phyloP scores from a whole-genome alignment of 2,113 vertebrate genomes.

The Melanerpes aurifrons region DNA sequence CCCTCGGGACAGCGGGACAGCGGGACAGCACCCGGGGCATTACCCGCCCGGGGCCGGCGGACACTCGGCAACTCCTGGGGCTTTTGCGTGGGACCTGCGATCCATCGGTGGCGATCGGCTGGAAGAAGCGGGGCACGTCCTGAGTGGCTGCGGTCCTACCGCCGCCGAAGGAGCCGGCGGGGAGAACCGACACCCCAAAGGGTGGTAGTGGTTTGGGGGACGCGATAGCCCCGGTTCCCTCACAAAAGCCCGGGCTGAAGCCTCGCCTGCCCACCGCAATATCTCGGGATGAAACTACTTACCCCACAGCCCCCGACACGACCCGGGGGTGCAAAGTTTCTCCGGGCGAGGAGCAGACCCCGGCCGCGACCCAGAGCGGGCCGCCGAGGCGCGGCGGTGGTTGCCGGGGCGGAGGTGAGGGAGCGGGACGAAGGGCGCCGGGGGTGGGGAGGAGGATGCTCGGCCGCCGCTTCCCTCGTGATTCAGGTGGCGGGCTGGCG shows the following conservation, averaged over 20 bases:
- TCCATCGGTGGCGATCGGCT: neutral
- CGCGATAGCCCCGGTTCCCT: neutral
- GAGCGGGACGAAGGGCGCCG: constrained; percentile 6
- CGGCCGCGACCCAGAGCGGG: neutral
- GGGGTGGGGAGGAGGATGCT: constrained; percentile 56
- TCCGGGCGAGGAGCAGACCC: neutral
- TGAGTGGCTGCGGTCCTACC: neutral
- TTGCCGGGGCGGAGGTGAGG: neutral
- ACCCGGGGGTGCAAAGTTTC: constrained; percentile 34
- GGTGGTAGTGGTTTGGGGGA: no score
- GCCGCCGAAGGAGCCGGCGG: neutral
- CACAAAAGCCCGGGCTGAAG: neutral
- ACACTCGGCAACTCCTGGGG: neutral
- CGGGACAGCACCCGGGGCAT: neutral
- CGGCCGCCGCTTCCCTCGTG: constrained; percentile 43
- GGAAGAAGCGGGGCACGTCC: neutral
- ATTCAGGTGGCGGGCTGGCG: constrained; percentile 55
- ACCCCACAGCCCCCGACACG: constrained; percentile 24
- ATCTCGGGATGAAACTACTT: neutral
- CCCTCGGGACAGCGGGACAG: neutral
- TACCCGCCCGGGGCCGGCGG: neutral
- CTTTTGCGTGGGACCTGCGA: neutral
- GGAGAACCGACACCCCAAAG: neutral
- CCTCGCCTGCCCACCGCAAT: neutral
- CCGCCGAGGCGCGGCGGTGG: neutral